Evolutionary conservation across 2,888 invertebrate genomes (phyloP).

Genomic region (Phaedon cochleariae): DNA sequence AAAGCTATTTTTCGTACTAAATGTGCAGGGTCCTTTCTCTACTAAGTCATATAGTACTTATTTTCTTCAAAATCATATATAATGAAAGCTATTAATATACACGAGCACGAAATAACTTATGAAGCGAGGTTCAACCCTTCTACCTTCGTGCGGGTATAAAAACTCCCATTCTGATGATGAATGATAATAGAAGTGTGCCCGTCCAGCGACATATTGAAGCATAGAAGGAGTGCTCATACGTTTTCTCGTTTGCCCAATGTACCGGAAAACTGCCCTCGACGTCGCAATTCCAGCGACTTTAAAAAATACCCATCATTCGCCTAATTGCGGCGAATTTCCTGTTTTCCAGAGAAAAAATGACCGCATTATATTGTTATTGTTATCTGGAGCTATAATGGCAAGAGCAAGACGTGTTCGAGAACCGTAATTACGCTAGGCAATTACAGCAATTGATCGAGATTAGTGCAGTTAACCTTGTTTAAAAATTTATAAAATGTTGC

Average conservation of each 20-base stretch:
- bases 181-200: too few species aligned
- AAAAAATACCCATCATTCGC: not conserved
- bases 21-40: too few species aligned
- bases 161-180: too few species aligned
- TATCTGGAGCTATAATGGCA: slow-evolving; percentile 8
- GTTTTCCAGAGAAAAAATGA: slow-evolving; percentile 2
- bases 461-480: slow-evolving; percentile 36
- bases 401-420: slow-evolving; percentile 14
- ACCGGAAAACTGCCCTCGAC: not conserved
- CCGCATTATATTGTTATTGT: not conserved
- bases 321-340: not conserved
- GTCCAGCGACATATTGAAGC: too few species aligned
- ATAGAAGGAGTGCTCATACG: too few species aligned
- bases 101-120: too few species aligned
- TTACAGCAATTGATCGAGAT: slow-evolving; percentile 32
- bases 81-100: too few species aligned
- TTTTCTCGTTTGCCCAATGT: not conserved
- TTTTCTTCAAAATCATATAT: too few species aligned
- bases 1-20: too few species aligned
- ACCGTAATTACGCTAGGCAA: slow-evolving; percentile 21
- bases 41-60: too few species aligned
- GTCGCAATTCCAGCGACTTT: not conserved
- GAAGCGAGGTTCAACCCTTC: too few species aligned
- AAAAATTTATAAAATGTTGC: slow-evolving; percentile 28
- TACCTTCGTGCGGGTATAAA: too few species aligned